Evolutionary conservation across 1,140 invertebrate species (phyloP).

Genomic region (Andricus grossulariae): DNA sequence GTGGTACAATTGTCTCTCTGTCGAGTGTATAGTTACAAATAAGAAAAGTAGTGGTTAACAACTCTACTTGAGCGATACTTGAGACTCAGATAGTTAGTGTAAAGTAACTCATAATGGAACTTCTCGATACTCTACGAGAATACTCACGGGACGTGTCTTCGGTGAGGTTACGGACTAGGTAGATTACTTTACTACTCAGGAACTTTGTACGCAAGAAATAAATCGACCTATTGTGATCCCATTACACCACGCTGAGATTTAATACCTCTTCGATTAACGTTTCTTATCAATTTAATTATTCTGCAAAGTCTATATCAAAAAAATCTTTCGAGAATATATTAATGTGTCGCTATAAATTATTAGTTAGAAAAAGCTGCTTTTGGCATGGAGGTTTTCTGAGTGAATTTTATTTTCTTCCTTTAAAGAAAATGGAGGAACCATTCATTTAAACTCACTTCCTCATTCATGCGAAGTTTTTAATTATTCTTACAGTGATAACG

Average conservation of each 20-base stretch:
- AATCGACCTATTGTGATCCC: background rate
- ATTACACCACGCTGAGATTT: background rate
- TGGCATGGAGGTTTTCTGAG: too few relatives aligned
- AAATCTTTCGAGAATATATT: too few relatives aligned
- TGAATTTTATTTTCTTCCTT: too few relatives aligned
- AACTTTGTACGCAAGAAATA: background rate
- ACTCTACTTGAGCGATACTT: background rate
- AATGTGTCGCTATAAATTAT: too few relatives aligned
- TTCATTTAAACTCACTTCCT: too few relatives aligned
- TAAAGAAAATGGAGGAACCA: too few relatives aligned
- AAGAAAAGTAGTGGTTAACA: constrained; percentile 7
- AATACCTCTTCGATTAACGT: too few relatives aligned
- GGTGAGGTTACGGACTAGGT: constrained; percentile 5
- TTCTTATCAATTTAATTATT: too few relatives aligned
- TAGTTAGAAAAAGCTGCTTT: too few relatives aligned
- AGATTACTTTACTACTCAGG: background rate
- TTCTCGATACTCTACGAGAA: background rate
- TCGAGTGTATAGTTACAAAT: background rate
- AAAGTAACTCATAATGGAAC: constrained; percentile 17
- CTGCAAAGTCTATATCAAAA: too few relatives aligned
- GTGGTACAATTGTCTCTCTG: background rate
- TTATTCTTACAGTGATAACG: too few relatives aligned
- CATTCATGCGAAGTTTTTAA: too few relatives aligned
- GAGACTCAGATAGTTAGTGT: background rate
- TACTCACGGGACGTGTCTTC: constrained; percentile 2